A percentile compares a stretch with the other conserved stretches of the same genome.
phyloP scores from a whole-genome alignment of 2,888 invertebrate genomes.

The Lasioglossum marginatum region DNA sequence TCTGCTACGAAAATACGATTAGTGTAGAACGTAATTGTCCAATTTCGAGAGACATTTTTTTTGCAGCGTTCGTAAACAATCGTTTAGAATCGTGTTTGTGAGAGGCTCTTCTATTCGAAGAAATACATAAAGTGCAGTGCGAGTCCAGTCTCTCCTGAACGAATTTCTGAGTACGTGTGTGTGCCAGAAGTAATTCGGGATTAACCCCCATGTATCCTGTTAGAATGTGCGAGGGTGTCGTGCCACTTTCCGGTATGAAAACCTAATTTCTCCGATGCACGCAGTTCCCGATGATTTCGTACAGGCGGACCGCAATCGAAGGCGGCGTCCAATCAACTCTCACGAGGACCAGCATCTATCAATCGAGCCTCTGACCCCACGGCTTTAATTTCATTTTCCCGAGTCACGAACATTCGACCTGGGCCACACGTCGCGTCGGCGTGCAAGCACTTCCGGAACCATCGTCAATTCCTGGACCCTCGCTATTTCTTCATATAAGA shows the following conservation, averaged over 20 bases:
- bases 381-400: constrained; percentile 69
- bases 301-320: constrained; percentile 25
- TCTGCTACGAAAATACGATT: neutral
- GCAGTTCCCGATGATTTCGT: constrained; percentile 1
- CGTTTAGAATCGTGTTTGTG: neutral
- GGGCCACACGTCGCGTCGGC: neutral
- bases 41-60: neutral
- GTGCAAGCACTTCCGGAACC: constrained; percentile 20
- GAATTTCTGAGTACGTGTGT: neutral
- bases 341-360: constrained; percentile 39
- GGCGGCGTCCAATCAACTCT: constrained; percentile 53
- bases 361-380: constrained; percentile 43
- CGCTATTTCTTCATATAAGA: constrained; percentile 35
- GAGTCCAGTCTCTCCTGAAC: neutral
- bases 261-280: constrained; percentile 35
- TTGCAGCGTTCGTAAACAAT: neutral
- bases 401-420: constrained; percentile 57
- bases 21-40: neutral
- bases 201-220: neutral
- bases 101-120: neutral
- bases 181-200: neutral
- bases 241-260: constrained; percentile 9
- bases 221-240: neutral
- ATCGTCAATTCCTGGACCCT: constrained; percentile 37
- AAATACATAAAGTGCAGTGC: neutral